Evolutionary conservation across 2,888 invertebrate genomes (phyloP).

Genomic region (Rhabditophanes sp.): DNA sequence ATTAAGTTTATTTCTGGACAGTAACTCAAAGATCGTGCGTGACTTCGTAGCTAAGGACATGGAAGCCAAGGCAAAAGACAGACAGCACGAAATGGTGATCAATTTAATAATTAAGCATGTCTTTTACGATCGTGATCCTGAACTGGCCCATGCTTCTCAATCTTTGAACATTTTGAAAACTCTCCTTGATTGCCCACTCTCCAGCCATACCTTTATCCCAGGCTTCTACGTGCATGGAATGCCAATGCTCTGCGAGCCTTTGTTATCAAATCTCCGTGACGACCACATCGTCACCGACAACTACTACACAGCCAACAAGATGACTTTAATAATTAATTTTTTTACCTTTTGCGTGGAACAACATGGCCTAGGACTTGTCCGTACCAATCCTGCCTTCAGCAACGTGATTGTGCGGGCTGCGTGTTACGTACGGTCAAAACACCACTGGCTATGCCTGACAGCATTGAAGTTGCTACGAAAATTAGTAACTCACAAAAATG

Average conservation of each 20-base stretch:
- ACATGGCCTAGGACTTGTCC: too few relatives aligned
- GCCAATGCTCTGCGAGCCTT: neutral
- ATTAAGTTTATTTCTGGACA: conserved; percentile 90
- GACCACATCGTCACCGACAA: conserved; percentile 55
- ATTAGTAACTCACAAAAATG: too few relatives aligned
- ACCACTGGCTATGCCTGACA: too few relatives aligned
- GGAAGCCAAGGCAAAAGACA: conserved; percentile 48
- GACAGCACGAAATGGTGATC: conserved; percentile 64
- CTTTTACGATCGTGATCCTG: conserved; percentile 77
- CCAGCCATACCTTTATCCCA: neutral
- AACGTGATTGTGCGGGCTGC: too few relatives aligned
- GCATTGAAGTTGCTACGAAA: too few relatives aligned
- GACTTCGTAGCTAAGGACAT: conserved; percentile 89
- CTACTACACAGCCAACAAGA: conserved; percentile 79
- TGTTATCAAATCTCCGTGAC: neutral
- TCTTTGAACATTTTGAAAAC: conserved; percentile 58
- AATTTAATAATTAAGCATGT: conserved; percentile 97
- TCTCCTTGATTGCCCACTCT: conserved; percentile 27
- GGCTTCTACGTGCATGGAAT: neutral
- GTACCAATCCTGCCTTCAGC: too few relatives aligned
- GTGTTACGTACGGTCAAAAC: too few relatives aligned
- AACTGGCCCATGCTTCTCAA: conserved; percentile 83
- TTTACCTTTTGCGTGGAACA: conserved; percentile 96
- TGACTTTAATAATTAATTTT: conserved; percentile 82
- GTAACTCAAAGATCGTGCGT: conserved; percentile 85